Base-by-base conservation (phyloP, 2,113 vertebrate species). In the Microcebus jonahi region DNA sequence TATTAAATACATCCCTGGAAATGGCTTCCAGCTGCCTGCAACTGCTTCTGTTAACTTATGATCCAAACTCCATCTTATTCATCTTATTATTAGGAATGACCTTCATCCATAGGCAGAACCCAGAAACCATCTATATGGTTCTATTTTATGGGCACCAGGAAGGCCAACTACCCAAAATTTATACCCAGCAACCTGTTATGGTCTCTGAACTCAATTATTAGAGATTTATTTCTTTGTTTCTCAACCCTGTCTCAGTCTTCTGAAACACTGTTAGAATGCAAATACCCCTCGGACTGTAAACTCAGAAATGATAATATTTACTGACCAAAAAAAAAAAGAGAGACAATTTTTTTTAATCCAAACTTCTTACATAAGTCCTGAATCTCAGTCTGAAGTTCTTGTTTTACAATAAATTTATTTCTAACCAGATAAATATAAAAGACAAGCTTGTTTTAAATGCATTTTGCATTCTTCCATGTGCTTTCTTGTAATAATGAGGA, bases 151-250 rank as follows among this genome's bases (percentile, higher is more conserved):
- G 65, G 39, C 7, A 45, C 7, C 20, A 59, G 65, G 91, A 97
- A 96, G 82, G 68, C 55, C 87, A 91, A 76, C 31, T 83, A 45
- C 20, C 17, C 85, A 53, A 73, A 75, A 97, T 95, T 95, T 98
- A 97, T 97, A 65, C 10, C n/a, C 27, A 91, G 25, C 2, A 71
- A 50, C 3, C 6, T 93, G 89, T 79, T 97, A 94, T 91, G 73
- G 59, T 95, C 91, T 79, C 89, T 96, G 92, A 96, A 97, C 91
- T 97, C 95, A 95, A 83, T 97, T 97, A 96, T 79, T 93, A 91
- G 18, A 94, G 91, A 96, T 97, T 93, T 95, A 97, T 85, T 82
- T 73, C 55, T 94, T 86, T 95, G 36, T 89, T 88, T 83, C 61
- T 93, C 34, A 85, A n/a, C 68, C 4, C 8, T 25, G 65, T 90